Conservation (phyloP, 2,113 vertebrate genomes). For the Protomyctophum bolini region DNA sequence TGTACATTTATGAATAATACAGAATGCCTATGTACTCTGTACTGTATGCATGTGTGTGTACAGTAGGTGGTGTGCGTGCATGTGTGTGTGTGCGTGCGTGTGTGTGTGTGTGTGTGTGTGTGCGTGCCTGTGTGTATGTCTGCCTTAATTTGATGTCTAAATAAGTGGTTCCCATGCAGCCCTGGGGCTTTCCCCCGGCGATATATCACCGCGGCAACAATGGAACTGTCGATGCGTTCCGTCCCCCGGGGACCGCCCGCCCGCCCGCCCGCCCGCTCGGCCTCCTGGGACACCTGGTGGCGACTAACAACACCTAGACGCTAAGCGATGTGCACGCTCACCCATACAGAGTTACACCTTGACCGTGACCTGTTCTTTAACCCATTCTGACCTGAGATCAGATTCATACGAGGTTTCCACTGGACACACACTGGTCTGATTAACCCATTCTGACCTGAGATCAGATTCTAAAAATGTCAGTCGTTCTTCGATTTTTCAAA, state of each 20-base stretch:
- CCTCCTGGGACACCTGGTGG: conserved; percentile 66
- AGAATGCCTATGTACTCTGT: too few species aligned
- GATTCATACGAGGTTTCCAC: too few species aligned
- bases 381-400: too few species aligned
- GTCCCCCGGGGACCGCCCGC: conserved; percentile 61
- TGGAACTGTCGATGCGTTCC: conserved; percentile 55
- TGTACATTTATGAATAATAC: background rate
- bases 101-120: background rate
- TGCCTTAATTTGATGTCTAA: conserved; percentile 58
- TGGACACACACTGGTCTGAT: too few species aligned
- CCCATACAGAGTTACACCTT: background rate
- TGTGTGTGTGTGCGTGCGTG: background rate
- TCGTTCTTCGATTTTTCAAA: too few species aligned
- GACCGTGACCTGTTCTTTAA: background rate
- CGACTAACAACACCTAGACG: conserved; percentile 39
- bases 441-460: too few species aligned
- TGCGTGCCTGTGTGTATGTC: conserved; percentile 8
- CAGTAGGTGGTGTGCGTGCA: conserved; percentile 1
- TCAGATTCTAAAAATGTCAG: too few species aligned
- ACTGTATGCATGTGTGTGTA: conserved; percentile 20
- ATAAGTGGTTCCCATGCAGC: conserved; percentile 66
- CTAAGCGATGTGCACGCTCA: conserved; percentile 44
- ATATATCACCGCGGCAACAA: conserved; percentile 71
- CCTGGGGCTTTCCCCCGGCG: conserved; percentile 57
- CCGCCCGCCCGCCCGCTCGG: conserved; percentile 61